A percentile compares a stretch with the other conserved stretches of the same genome.
Conservation (phyloP, 1,140 invertebrate genomes). For the Ips nitidus region DNA sequence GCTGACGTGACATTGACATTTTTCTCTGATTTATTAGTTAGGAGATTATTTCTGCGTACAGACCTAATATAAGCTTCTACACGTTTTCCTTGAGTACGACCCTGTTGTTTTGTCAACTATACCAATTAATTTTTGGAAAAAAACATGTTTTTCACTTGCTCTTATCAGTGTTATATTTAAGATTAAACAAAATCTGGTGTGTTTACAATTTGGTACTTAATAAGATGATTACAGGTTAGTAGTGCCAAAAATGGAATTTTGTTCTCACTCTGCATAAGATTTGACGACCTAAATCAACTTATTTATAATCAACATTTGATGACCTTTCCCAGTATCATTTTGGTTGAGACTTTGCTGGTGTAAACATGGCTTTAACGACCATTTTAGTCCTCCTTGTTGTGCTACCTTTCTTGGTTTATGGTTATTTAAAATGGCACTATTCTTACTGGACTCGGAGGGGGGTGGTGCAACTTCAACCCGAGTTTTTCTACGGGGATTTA, state of each 20-base stretch:
- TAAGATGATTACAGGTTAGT: no score
- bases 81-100: no score
- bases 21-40: no score
- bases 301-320: background rate
- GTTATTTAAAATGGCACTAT: slow-evolving; percentile 41
- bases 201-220: no score
- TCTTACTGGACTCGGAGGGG: slow-evolving; percentile 52
- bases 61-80: no score
- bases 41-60: no score
- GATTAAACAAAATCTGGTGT: no score
- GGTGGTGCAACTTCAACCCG: slow-evolving; percentile 48
- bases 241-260: background rate
- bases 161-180: no score
- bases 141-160: no score
- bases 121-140: no score
- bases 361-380: background rate
- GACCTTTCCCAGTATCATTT: background rate
- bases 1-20: no score
- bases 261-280: background rate
- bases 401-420: background rate
- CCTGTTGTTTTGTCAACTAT: no score
- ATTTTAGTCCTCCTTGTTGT: background rate
- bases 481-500: slow-evolving; percentile 47
- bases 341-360: background rate
- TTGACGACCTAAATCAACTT: background rate